Evolutionary conservation across 2,888 invertebrate genomes (phyloP), one percentile per base, ranked within the genome.

Genomic region (Hypsopygia costalis): DNA sequence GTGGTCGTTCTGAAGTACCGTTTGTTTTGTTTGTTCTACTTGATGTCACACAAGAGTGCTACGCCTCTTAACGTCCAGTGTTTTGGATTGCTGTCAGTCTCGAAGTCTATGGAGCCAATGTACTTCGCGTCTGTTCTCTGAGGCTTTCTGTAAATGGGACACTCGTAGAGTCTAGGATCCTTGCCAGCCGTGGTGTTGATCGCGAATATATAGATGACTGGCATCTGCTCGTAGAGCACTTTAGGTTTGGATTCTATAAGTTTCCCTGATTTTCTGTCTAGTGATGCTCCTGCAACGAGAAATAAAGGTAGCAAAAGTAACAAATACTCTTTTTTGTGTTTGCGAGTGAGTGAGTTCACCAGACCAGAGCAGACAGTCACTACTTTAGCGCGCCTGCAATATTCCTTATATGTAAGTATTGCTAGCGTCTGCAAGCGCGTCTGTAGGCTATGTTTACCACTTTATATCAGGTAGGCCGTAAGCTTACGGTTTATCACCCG

Each of bases 31-130:
- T n/a, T n/a, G n/a, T 28, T 66, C 91, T 92, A 98, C 88, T 98
- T 98, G 55, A 97, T 98, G 86, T 98, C 98, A 81, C 98, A 98
- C 39, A 98, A 91, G 8, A 98, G 86, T 0, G 97, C 98, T n/a
- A 98, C 98, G 3, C 98, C 98, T 53, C 98, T 90, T 38, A 98
- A 83, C 0, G 97, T 95, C 98, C 98, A 98, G 78, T 98, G 98
- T 43, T 97, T 92, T 1, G 98, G 96, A 82, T 94, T 96, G 64
- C 95, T 95, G 73, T 97, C 97, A 0, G 94, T 97, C 87, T 97
- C 97, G 66, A 98, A 96, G 83, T 97, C 97, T 47, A 97, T 96
- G 0, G 97, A 97, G 1, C 97, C 97, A 36, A 98, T 97, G 82
- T 98, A 98, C 71, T 98, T 98, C 40, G 94, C 92, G 82, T 98